These are phyloP conservation scores for Ephestia elutella DNA, from an alignment of 1,140 invertebrate genomes.

Conservation along the genomic window DNA sequence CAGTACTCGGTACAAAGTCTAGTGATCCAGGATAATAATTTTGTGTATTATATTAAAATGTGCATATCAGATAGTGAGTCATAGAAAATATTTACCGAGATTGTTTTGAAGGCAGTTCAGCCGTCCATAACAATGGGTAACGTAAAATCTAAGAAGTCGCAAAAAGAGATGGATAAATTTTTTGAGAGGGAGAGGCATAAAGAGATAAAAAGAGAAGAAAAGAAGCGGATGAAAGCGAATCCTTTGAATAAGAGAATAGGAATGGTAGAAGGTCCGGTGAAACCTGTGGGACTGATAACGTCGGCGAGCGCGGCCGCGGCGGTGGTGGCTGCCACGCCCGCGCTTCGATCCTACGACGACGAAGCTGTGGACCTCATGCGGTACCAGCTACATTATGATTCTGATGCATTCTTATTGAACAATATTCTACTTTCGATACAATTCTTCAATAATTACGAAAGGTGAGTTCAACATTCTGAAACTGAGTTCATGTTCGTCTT, in stretches of 20 bases:
- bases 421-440: slow-evolving; percentile 84
- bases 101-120: neutral
- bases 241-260: slow-evolving; percentile 37
- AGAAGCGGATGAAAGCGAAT: slow-evolving; percentile 42
- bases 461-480: slow-evolving; percentile 60
- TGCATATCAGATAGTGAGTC: slow-evolving; percentile 3
- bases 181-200: slow-evolving; percentile 60
- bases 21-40: neutral
- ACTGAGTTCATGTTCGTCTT: neutral
- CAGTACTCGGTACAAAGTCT: neutral
- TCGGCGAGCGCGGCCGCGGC: slow-evolving; percentile 18
- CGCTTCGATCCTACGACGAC: slow-evolving; percentile 62
- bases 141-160: slow-evolving; percentile 53
- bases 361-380: slow-evolving; percentile 72
- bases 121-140: slow-evolving; percentile 57
- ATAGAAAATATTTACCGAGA: neutral
- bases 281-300: slow-evolving; percentile 15
- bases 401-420: slow-evolving; percentile 83
- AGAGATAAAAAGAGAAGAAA: slow-evolving; percentile 56
- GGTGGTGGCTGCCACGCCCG: slow-evolving; percentile 29
- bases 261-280: slow-evolving; percentile 36
- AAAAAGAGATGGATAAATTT: slow-evolving; percentile 62
- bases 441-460: slow-evolving; percentile 85
- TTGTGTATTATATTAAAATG: neutral
- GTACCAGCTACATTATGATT: slow-evolving; percentile 76